Conservation (phyloP, 64 coral and sea anemone species). For the Stichodactyla mertensii region DNA sequence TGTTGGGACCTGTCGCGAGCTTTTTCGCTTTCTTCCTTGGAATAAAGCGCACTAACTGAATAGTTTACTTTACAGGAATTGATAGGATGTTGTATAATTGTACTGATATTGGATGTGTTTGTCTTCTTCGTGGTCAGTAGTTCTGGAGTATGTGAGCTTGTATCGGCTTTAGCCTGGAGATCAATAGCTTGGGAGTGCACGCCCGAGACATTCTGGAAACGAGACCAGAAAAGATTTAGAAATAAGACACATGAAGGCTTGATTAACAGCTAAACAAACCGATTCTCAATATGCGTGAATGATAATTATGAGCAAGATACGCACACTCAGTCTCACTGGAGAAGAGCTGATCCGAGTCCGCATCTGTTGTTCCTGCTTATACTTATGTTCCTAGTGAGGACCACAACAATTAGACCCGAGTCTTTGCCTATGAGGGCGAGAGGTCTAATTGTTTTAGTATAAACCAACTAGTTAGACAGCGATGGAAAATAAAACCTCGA, state of each 20-base stretch:
- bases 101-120: slow-evolving; percentile 14
- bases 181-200: not conserved
- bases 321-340: too few species aligned
- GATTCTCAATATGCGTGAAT: too few species aligned
- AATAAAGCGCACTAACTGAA: slow-evolving; percentile 28
- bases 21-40: slow-evolving; percentile 15
- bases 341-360: too few species aligned
- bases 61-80: slow-evolving; percentile 55
- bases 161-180: slow-evolving; percentile 9
- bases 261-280: too few species aligned
- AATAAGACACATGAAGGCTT: not conserved
- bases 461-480: too few species aligned
- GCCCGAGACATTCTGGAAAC: not conserved
- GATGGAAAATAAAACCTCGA: too few species aligned
- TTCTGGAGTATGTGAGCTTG: slow-evolving; percentile 32
- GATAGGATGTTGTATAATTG: slow-evolving; percentile 17
- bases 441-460: too few species aligned
- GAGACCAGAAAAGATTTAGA: not conserved
- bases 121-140: slow-evolving; percentile 36
- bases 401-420: too few species aligned
- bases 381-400: too few species aligned
- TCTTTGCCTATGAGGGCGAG: too few species aligned
- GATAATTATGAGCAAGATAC: too few species aligned
- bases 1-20: slow-evolving; percentile 39
- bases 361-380: too few species aligned